These are phyloP conservation scores for Leptopilina boulardi DNA, from an alignment of 1,140 invertebrate species.

Conservation along the genomic window DNA sequence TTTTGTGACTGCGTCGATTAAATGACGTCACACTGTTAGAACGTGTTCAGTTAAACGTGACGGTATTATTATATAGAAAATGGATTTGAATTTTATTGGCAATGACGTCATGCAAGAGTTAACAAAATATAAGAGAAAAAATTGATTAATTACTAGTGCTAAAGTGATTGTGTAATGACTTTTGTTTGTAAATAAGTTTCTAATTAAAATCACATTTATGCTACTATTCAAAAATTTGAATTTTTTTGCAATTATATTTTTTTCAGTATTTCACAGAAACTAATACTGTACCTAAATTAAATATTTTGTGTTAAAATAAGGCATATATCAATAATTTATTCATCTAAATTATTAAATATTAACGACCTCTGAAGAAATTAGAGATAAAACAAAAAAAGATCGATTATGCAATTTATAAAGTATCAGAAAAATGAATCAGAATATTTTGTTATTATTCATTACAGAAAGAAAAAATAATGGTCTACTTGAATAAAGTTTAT, in stretches of 20 bases:
- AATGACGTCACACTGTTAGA: not conserved
- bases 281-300: not conserved
- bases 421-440: too few relatives aligned
- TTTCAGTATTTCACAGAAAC: too few relatives aligned
- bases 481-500: too few relatives aligned
- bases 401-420: not conserved
- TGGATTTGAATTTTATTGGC: not conserved
- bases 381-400: not conserved
- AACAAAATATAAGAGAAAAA: not conserved
- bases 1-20: not conserved
- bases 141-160: not conserved
- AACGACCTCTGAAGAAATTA: not conserved
- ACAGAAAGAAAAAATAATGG: too few relatives aligned
- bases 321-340: too few relatives aligned
- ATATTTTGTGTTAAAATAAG: not conserved
- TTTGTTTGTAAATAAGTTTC: not conserved
- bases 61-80: not conserved
- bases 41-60: not conserved
- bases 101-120: not conserved
- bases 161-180: not conserved
- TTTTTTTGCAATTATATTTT: too few relatives aligned
- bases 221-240: too few relatives aligned
- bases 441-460: not conserved
- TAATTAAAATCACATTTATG: not conserved
- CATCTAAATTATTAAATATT: not conserved